These are phyloP conservation scores for Heliopora coerulea DNA, from an alignment of 92 coral and sea anemone genomes.

Conservation along the genomic window DNA sequence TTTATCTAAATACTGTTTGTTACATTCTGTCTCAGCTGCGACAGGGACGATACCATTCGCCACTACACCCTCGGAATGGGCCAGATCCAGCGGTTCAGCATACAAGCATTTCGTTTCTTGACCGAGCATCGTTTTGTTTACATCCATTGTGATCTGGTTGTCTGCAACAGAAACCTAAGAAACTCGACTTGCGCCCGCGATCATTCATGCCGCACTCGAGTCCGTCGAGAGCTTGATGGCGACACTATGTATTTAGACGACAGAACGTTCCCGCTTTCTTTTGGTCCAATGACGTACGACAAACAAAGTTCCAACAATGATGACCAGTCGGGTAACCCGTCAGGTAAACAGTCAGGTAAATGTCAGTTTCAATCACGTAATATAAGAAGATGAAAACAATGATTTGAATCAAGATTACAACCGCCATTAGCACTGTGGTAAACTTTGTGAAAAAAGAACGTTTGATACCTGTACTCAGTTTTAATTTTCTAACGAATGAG, in stretches of 20 bases:
- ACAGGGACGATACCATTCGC: constrained; percentile 3
- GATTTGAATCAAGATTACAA: too few species aligned
- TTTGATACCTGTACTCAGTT: too few species aligned
- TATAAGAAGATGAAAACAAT: too few species aligned
- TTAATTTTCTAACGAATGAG: too few species aligned
- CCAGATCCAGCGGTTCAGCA: constrained; percentile 8
- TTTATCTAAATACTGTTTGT: too few species aligned
- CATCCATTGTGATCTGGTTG: constrained; percentile 15
- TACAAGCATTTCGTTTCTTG: constrained; percentile 8
- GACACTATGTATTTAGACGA: neutral
- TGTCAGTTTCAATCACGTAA: too few species aligned
- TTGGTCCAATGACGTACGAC: neutral
- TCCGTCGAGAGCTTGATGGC: too few species aligned
- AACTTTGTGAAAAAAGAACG: too few species aligned
- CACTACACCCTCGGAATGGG: constrained; percentile 2
- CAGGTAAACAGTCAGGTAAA: too few species aligned
- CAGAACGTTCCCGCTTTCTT: neutral
- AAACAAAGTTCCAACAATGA: constrained; percentile 7
- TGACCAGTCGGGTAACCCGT: too few species aligned
- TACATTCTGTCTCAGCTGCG: neutral
- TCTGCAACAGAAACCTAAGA: constrained; percentile 3
- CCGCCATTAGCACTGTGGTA: too few species aligned
- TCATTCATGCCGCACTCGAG: neutral
- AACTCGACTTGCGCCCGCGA: neutral
- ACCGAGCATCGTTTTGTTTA: constrained; percentile 7